Base-by-base conservation (phyloP, 1,140 invertebrate genomes). In the Bombus picipes region DNA sequence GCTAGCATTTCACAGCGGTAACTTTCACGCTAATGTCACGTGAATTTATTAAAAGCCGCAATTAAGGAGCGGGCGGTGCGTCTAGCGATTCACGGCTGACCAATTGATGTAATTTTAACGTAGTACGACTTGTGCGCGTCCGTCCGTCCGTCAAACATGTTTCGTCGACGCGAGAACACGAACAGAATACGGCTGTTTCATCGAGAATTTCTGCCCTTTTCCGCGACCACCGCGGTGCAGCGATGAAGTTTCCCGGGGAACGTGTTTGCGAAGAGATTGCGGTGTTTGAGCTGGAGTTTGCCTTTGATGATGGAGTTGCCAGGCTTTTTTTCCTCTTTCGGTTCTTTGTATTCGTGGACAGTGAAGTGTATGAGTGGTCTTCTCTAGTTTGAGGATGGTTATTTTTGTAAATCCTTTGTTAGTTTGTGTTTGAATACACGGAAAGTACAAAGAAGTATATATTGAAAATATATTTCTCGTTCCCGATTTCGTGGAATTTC, bases 51-150 rank as follows among this genome's bases (percentile, higher is more conserved):
- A 83, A 90, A 89, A 83, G 76, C 86, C 39, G 65, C 85, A 85
- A 90, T 88, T 72, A 85, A 87, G 74, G 78, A 41, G 22, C 34
- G 80, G 13, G 18, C 4, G n/a, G 22, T 34, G 39, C n/a, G 47
- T 34, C 81, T 72, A 53, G 43, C 85, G 77, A 76, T 89, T 89
- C 83, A 73, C 39, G 83, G 72, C 65, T 79, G 68, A 72, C 62
- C 81, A 73, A 70, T 47, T 89, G 87, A 89, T 87, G 78, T 78
- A 89, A 90, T 90, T 90, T 89, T 87, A 87, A 89, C 84, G 77
- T 74, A 68, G 85, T 53, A 72, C 71, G 59, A 72, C 43, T 34
- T 80, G 70, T 43, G 65, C 73, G 66, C 73, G 66, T 66, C 65
- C 81, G 81, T 66, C 71, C 81, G 77, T 25, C 76, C 83, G 68